Conservation (phyloP, 2,113 vertebrate genomes). For the Callionymus lyra region DNA sequence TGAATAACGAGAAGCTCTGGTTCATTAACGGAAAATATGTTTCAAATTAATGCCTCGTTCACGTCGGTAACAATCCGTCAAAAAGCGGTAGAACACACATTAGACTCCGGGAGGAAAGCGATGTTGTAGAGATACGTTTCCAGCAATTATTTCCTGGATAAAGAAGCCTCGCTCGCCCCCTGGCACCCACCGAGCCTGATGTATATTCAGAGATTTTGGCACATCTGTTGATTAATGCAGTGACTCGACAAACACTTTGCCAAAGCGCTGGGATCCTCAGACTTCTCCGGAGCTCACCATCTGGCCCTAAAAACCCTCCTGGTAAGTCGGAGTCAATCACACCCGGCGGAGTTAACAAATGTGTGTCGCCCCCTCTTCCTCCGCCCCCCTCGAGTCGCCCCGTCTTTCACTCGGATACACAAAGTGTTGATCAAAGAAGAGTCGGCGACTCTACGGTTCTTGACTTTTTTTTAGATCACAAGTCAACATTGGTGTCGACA, state of each 20-base stretch:
- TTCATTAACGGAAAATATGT: constrained; percentile 12
- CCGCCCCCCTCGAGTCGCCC: neutral
- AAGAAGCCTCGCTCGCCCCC: constrained; percentile 11
- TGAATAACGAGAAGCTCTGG: too few species aligned
- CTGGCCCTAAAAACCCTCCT: constrained; percentile 39
- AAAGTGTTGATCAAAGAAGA: too few species aligned
- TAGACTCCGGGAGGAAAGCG: too few species aligned
- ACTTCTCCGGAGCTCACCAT: constrained; percentile 52
- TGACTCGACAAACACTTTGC: constrained; percentile 44
- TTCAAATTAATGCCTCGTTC: neutral
- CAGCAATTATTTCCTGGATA: constrained; percentile 31
- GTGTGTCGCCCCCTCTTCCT: neutral
- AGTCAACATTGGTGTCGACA: too few species aligned
- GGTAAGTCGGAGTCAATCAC: constrained; percentile 36
- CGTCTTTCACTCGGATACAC: neutral
- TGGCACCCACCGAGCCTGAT: constrained; percentile 23
- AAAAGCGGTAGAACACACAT: too few species aligned
- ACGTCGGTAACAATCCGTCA: too few species aligned
- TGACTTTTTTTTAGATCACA: too few species aligned
- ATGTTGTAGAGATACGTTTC: constrained; percentile 8
- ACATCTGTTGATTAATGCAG: constrained; percentile 42
- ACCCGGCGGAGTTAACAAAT: constrained; percentile 12
- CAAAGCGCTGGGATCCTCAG: constrained; percentile 48
- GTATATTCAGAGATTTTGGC: constrained; percentile 29
- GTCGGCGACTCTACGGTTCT: too few species aligned